Evolutionary conservation across 2,888 invertebrate genomes (phyloP), one percentile per base, ranked within the genome.

Genomic region (Laspeyria flexula): DNA sequence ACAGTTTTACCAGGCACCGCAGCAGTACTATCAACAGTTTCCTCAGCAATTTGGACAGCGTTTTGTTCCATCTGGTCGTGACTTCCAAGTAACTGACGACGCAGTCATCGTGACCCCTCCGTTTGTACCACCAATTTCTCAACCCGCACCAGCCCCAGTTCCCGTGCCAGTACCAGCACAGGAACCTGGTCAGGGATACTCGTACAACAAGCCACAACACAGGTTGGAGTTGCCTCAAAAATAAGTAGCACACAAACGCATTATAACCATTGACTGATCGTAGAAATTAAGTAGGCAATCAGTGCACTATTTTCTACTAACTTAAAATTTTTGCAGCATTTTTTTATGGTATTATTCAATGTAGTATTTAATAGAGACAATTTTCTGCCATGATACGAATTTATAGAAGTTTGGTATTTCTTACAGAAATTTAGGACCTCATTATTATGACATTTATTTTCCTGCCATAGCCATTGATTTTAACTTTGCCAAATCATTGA

Each of bases 61-160:
- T n/a, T 81, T 82, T 30, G 62, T 60, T 2, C 79, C 87, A 1
- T 74, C 78, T 0, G 79, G 75, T 1, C 86, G 92, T 1, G 91
- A 92, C 47, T 88, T 91, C 6, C 87, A 78, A 0, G 59, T 92
- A 18, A 92, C 92, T 0, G 92, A 92, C 45, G 92, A 92, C 38
- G 88, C 92, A 3, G 85, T 92, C 21, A 91, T 92, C 43, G 83
- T 92, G 55, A 92, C 92, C 0, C 88, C 92, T 9, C 92, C 90
- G 1, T 83, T 86, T 33, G 88, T 88, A 43, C 85, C 90, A 1
- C 74, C 71, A 1, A 67, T 68, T 10, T 75, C 79, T 1, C 55
- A 48, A 3, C 77, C 76, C 0, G 55, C 57, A 1, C 77, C 82
- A 0, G 69, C 54, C n/a, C 76, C 81, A 1, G 56, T 34, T 0